phyloP scores from a whole-genome alignment of 2,797 vertebrate species.

The Chelidonichthys spinosus region DNA sequence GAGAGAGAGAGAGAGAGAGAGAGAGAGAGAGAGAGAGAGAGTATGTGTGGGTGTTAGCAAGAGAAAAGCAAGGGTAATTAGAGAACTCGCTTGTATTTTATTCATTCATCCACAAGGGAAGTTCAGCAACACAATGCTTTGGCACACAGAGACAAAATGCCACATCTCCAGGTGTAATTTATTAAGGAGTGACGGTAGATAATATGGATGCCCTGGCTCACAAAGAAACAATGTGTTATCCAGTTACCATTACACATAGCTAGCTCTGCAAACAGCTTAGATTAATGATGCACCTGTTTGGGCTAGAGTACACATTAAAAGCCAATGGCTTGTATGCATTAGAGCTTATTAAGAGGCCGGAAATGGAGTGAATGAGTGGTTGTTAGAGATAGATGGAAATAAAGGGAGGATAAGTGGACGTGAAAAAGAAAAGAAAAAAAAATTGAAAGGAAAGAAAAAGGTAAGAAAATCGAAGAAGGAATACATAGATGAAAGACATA shows the following conservation, averaged over 20 bases:
- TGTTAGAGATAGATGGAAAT: conserved; percentile 43
- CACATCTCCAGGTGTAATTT: conserved; percentile 74
- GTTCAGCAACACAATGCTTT: conserved; percentile 60
- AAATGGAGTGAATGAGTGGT: conserved; percentile 30
- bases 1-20: not conserved
- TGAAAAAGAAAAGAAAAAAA: not conserved
- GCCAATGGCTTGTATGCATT: conserved; percentile 55
- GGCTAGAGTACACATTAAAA: conserved; percentile 68
- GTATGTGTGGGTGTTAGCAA: conserved; percentile 44
- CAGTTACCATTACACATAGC: conserved; percentile 74
- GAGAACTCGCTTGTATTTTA: conserved; percentile 53
- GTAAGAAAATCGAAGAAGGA: not conserved
- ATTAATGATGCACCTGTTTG: conserved; percentile 79
- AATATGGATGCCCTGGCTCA: conserved; percentile 76
- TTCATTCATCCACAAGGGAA: conserved; percentile 64
- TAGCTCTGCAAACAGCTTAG: conserved; percentile 63
- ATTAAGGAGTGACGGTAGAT: conserved; percentile 76
- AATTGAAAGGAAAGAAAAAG: conserved; percentile 5
- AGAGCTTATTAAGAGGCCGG: conserved; percentile 65
- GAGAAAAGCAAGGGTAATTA: conserved; percentile 59
- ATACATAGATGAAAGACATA: conserved; percentile 20
- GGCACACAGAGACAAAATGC: conserved; percentile 62
- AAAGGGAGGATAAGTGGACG: conserved; percentile 31
- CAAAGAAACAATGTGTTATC: conserved; percentile 79
- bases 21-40: conserved; percentile 8